Conservation (phyloP, 2,113 vertebrate genomes). For the Boulengeromyrus knoepffleri region DNA sequence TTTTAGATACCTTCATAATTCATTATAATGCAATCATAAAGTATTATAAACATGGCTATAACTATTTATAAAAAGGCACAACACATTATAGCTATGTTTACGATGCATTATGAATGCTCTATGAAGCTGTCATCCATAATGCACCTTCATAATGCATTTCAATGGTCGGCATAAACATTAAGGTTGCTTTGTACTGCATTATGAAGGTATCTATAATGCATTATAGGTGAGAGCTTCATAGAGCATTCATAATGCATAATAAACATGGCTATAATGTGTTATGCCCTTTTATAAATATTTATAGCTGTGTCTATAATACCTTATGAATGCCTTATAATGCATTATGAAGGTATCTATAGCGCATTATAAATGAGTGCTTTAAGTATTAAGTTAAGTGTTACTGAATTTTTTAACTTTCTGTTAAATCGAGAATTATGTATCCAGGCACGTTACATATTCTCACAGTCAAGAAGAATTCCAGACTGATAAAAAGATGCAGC, state of each 20-base stretch:
- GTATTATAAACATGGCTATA: no score
- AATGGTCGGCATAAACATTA: neutral
- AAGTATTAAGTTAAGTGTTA: no score
- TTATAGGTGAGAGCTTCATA: neutral
- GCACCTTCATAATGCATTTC: neutral
- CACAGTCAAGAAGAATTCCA: neutral
- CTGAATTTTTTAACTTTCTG: neutral
- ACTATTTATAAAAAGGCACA: no score
- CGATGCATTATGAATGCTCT: neutral
- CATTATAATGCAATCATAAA: no score
- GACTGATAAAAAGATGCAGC: constrained; percentile 17
- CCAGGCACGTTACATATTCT: neutral
- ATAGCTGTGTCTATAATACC: neutral
- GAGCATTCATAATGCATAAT: neutral
- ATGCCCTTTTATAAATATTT: neutral
- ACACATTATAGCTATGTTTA: no score
- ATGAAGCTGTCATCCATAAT: neutral
- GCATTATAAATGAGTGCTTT: neutral
- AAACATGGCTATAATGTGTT: neutral
- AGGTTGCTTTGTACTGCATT: neutral
- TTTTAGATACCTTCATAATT: no score
- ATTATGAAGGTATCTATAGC: no score
- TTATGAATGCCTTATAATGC: no score
- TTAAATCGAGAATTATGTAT: neutral
- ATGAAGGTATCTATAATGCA: neutral